A percentile compares a stretch with the other conserved stretches of the same genome.
Evolutionary conservation across 2,797 vertebrate genomes (phyloP).

Genomic region (Enteromius paludinosus): DNA sequence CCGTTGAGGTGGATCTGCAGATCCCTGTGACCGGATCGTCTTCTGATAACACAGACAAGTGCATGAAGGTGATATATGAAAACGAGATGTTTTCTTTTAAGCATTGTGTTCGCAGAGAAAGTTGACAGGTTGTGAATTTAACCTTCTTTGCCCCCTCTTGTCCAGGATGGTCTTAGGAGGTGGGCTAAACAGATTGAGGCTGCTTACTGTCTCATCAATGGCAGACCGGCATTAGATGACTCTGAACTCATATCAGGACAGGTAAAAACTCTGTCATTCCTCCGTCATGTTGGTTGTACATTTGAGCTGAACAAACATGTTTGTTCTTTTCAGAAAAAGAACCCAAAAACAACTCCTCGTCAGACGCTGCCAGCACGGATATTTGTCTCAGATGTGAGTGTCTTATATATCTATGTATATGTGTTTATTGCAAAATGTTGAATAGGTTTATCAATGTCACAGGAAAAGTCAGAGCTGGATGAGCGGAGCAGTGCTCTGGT

Average conservation of each 20-base stretch:
- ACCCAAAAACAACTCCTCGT: conserved; percentile 66
- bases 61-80: conserved; percentile 87
- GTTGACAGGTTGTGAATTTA: background rate
- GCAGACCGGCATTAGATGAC: conserved; percentile 81
- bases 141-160: conserved; percentile 51
- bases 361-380: conserved; percentile 80
- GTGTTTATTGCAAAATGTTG: background rate
- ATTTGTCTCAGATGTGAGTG: conserved; percentile 84
- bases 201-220: conserved; percentile 86
- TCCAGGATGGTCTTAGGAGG: conserved; percentile 83
- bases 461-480: conserved; percentile 59
- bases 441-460: background rate
- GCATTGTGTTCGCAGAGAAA: background rate
- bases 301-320: conserved; percentile 31
- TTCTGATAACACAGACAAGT: conserved; percentile 76
- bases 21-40: conserved; percentile 80
- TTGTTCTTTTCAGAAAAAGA: conserved; percentile 81
- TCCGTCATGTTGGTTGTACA: background rate
- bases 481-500: conserved; percentile 76
- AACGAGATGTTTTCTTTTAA: conserved; percentile 65
- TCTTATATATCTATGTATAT: background rate
- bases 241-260: conserved; percentile 81
- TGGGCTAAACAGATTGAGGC: conserved; percentile 89
- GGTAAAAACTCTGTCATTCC: conserved; percentile 66
- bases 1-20: conserved; percentile 83